These are phyloP conservation scores for Sminthurinus signatus DNA, from an alignment of 1,140 invertebrate genomes.

Conservation along the genomic window DNA sequence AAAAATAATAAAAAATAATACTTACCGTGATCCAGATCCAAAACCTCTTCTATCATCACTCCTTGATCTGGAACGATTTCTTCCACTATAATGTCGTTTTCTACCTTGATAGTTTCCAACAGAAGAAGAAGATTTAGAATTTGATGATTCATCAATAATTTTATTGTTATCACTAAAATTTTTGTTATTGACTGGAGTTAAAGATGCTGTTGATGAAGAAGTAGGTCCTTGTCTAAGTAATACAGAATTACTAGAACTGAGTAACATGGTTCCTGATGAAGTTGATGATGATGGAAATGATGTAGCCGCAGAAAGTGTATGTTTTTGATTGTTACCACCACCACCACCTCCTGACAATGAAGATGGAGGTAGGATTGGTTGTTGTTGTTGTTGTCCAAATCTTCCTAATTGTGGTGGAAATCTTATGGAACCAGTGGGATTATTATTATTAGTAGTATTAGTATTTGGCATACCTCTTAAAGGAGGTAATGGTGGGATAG, in stretches of 20 bases:
- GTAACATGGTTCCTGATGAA: neutral
- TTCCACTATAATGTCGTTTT: conserved; percentile 7
- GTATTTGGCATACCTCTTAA: conserved; percentile 12
- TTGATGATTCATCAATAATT: neutral
- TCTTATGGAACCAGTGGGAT: neutral
- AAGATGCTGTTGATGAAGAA: neutral
- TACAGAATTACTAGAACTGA: too few species aligned
- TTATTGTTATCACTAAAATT: neutral
- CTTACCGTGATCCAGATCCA: neutral
- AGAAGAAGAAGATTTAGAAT: neutral
- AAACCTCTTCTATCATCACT: neutral
- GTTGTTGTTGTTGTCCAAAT: neutral
- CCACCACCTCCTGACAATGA: neutral
- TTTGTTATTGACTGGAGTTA: neutral
- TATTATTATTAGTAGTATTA: neutral
- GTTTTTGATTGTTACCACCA: neutral
- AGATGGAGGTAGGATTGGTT: neutral
- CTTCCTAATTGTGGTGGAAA: neutral
- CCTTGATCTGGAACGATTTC: conserved; percentile 8
- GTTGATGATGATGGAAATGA: neutral
- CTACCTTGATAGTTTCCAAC: neutral
- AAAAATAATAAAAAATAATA: too few species aligned
- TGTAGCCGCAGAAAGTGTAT: too few species aligned
- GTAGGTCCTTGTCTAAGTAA: too few species aligned
- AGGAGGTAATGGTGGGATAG: conserved; percentile 1